Conservation (phyloP, 2,888 invertebrate species). For the Alcis repandata region DNA sequence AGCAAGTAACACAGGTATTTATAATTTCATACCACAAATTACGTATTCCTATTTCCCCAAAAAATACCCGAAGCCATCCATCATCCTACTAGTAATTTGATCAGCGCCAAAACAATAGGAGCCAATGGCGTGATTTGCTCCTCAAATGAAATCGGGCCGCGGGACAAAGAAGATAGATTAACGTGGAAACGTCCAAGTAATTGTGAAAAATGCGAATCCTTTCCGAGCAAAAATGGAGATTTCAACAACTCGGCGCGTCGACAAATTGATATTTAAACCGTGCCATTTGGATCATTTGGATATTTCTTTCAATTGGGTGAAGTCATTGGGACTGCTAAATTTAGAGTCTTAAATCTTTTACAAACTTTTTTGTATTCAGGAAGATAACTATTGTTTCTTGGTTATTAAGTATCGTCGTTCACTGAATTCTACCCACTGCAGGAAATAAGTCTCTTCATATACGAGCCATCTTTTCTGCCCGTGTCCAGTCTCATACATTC, state of each 20-base stretch:
- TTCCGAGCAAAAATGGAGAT: constrained; percentile 71
- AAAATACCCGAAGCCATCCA: constrained; percentile 22
- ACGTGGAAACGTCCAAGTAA: constrained; percentile 81
- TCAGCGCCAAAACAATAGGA: constrained; percentile 65
- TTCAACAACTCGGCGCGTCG: constrained; percentile 49
- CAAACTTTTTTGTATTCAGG: background rate
- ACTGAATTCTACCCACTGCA: no score
- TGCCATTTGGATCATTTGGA: constrained; percentile 40
- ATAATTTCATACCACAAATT: background rate
- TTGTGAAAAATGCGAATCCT: constrained; percentile 83
- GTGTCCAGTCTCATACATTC: no score
- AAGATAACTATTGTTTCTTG: no score
- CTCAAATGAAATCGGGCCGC: constrained; percentile 76
- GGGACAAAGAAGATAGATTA: constrained; percentile 83
- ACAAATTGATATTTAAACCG: constrained; percentile 49
- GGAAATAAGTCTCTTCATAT: no score
- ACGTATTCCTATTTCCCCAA: background rate
- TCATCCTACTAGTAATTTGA: constrained; percentile 53
- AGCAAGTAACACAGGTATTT: background rate
- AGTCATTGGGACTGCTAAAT: constrained; percentile 4
- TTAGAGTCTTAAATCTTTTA: background rate
- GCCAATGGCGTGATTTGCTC: constrained; percentile 72
- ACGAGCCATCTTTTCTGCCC: no score
- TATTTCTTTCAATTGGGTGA: constrained; percentile 44
- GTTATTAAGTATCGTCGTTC: no score